Evolutionary conservation across 1,140 invertebrate species (phyloP).

Genomic region (Archivesica marissinica): DNA sequence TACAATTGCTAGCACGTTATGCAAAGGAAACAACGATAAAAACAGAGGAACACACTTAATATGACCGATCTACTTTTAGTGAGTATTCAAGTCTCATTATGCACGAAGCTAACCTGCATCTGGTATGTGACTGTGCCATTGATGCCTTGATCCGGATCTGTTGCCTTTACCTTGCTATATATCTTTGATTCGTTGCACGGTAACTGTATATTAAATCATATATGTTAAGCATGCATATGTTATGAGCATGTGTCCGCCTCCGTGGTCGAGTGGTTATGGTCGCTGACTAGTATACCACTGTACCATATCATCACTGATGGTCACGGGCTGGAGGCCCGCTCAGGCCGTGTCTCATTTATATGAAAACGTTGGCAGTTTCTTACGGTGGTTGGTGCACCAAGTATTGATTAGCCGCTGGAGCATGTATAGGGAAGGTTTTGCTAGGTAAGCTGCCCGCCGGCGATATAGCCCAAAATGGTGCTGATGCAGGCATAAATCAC

Average conservation of each 20-base stretch:
- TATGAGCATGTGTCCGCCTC: background rate
- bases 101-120: conserved; percentile 1
- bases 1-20: background rate
- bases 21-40: background rate
- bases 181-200: background rate
- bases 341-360: too few species aligned
- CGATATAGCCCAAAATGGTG: too few species aligned
- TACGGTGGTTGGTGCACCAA: too few species aligned
- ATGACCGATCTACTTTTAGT: background rate
- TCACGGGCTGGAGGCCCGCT: too few species aligned
- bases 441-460: too few species aligned
- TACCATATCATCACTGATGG: too few species aligned
- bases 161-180: background rate
- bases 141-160: background rate
- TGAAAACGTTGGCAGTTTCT: too few species aligned
- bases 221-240: background rate
- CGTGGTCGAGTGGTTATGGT: background rate
- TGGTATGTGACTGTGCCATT: conserved; percentile 20
- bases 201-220: background rate
- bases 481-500: too few species aligned
- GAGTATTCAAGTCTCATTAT: background rate
- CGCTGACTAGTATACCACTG: background rate
- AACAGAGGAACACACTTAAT: background rate
- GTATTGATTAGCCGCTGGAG: too few species aligned
- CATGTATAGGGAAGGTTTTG: too few species aligned